Percentiles rank a stretch among this genome's conserved stretches.
Conservation (phyloP, 2,113 vertebrate species). For the Opisthocomus hoazin region DNA sequence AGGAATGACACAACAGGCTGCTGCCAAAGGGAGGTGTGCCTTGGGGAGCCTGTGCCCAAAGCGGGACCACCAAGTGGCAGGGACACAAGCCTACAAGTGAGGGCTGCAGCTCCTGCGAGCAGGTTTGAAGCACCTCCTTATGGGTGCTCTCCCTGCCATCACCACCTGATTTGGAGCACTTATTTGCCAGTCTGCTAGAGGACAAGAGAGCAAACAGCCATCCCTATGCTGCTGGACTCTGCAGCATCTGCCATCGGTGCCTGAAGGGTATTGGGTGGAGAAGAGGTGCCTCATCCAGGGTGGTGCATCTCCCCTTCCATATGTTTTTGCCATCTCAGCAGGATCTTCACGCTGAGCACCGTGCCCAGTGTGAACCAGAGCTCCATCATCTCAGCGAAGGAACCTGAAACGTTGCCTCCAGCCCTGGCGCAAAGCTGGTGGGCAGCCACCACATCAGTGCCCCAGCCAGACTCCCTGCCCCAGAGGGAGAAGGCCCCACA, state of each 20-base stretch:
- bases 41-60: neutral
- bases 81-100: neutral
- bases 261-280: no score
- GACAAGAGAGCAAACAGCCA: neutral
- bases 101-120: neutral
- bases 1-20: no score
- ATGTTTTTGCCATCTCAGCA: neutral
- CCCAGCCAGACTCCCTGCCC: no score
- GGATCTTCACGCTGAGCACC: neutral
- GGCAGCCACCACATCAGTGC: no score
- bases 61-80: neutral
- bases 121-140: neutral
- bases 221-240: neutral
- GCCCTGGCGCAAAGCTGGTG: neutral
- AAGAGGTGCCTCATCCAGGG: no score
- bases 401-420: neutral
- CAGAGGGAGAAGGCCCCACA: no score
- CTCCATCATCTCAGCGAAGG: neutral
- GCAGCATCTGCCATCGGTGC: neutral
- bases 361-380: neutral
- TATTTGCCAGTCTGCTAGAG: neutral
- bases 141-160: neutral
- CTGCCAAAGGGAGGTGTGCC: neutral
- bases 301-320: neutral
- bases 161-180: neutral